Evolutionary conservation across 2,113 vertebrate genomes (phyloP), one percentile per base, ranked within the genome.

Genomic region (Noturus placidus): DNA sequence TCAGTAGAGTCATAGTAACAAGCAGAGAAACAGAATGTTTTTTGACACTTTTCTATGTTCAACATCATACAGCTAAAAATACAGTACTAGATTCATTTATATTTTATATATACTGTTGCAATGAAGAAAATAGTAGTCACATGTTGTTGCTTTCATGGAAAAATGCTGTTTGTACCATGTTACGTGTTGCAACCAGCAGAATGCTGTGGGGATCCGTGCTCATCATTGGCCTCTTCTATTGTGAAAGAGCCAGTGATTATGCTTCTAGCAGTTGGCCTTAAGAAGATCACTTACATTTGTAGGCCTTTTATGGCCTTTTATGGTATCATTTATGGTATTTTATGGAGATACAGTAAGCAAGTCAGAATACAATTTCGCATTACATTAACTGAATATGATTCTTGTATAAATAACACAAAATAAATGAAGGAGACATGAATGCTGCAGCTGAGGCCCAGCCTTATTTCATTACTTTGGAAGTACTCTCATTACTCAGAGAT

Each of bases 391-490:
- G 10, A 50, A 42, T 76, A 13, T 46, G 3, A 76, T 10, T 78
- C 27, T 46, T 76, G 10, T 38, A 25, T 22, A 83, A 63, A 46
- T 59, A 30, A 17, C 5, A 4, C 15, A n/a, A 65, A 63, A 52
- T n/a, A 77, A n/a, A 77, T 50, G 22, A 25, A 50, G 74, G 42
- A 7, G 25, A 50, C 2, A 76, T 7, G 14, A n/a, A 50, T 77
- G 13, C 74, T 67, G 63, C 46, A 84, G 63, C 42, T 25, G 2
- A 84, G 46, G 20, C 65, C 65, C 17, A 82, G 27, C 82, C 82
- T 84, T 5, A 30, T 15, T 67, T 67, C 38, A 83, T 67, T 83
- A 67, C 52, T 56, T 42, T 72, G 67, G 65, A 84, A 57, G 67
- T 74, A 27, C 33, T 15, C 10, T 72, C 74, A 10, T 79, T 59